phyloP scores from a whole-genome alignment of 2,113 vertebrate genomes.

The Mormyrus iriodes region DNA sequence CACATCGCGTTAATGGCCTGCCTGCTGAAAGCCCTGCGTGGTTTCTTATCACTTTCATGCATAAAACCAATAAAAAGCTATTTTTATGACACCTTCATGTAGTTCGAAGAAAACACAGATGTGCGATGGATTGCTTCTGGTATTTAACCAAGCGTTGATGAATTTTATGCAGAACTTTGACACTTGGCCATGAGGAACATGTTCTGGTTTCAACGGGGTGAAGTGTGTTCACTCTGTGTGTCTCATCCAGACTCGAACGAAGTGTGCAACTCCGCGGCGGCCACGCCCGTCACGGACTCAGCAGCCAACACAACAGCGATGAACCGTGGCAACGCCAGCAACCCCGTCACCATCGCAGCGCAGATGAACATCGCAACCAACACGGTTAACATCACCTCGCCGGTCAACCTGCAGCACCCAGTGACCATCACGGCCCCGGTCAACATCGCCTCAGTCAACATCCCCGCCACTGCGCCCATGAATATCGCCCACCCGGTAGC shows the following conservation, averaged over 20 bases:
- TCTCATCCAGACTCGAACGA: constrained; percentile 80
- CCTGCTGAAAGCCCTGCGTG: neutral
- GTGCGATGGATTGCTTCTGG: neutral
- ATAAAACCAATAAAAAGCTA: neutral
- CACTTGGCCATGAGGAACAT: neutral
- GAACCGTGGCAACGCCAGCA: constrained; percentile 53
- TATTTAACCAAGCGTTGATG: neutral
- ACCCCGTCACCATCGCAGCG: constrained; percentile 87
- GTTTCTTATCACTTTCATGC: neutral
- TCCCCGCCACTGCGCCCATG: constrained; percentile 75
- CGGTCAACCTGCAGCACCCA: constrained; percentile 77
- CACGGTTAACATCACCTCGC: constrained; percentile 90
- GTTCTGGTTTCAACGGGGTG: neutral
- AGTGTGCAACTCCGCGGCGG: constrained; percentile 81
- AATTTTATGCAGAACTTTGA: neutral
- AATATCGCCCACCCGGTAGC: constrained; percentile 83
- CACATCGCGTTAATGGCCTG: neutral
- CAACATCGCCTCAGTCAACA: constrained; percentile 78
- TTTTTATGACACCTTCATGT: neutral
- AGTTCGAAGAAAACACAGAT: neutral
- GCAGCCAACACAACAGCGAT: constrained; percentile 54
- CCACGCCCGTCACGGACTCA: constrained; percentile 57
- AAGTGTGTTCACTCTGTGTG: neutral
- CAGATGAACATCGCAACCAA: constrained; percentile 92
- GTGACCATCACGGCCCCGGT: constrained; percentile 81